Evolutionary conservation across 2,113 vertebrate genomes (phyloP).

Genomic region (Tychaedon coryphoeus): DNA sequence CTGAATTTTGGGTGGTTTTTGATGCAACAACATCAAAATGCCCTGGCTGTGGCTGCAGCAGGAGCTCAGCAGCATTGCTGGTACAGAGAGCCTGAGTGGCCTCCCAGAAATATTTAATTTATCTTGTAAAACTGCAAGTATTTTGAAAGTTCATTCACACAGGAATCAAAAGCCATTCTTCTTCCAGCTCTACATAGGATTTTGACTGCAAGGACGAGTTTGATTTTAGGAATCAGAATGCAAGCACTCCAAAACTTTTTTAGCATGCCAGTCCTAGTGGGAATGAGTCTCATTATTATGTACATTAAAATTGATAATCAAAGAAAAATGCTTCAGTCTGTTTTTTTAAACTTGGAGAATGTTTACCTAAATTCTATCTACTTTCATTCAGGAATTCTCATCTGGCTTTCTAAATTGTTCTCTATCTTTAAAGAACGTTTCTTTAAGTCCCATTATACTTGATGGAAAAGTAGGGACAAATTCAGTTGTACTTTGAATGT

Average conservation of each 20-base stretch:
- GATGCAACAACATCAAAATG: background rate
- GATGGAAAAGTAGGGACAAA: slow-evolving; percentile 51
- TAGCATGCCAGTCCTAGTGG: background rate
- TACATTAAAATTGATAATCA: slow-evolving; percentile 31
- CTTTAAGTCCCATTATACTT: slow-evolving; percentile 10
- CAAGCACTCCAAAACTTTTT: background rate
- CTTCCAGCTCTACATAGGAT: background rate
- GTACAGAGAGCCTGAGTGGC: background rate
- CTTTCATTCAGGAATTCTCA: background rate
- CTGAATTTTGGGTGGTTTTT: background rate
- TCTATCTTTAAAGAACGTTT: background rate
- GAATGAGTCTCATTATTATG: background rate
- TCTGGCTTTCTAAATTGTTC: background rate
- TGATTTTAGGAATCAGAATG: background rate
- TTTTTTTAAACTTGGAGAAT: slow-evolving; percentile 30
- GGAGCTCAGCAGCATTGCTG: background rate
- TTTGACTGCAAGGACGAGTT: background rate
- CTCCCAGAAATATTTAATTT: background rate
- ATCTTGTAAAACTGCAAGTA: background rate
- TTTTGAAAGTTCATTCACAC: background rate
- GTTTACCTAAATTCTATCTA: slow-evolving; percentile 6
- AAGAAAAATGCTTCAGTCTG: background rate
- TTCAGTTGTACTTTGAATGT: slow-evolving; percentile 33
- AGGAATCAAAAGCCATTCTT: background rate
- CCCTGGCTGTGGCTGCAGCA: background rate